These are phyloP conservation scores for Pseudomyrmex sp. DNA, from an alignment of 1,140 invertebrate genomes.

Conservation along the genomic window DNA sequence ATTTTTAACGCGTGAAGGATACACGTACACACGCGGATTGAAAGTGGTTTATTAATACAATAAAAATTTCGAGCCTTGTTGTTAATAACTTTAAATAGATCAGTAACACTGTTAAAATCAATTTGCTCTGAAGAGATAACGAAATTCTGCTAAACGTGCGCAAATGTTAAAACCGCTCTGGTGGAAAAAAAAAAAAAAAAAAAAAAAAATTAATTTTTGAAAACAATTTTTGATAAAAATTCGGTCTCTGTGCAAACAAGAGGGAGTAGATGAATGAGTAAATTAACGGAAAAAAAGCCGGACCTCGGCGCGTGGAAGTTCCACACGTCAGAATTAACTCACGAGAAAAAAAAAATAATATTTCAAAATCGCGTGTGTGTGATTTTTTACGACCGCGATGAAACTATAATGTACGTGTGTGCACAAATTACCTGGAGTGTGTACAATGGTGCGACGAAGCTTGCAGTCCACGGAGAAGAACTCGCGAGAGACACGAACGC, in stretches of 20 bases:
- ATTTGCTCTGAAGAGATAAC: slow-evolving; percentile 39
- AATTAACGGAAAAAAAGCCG: slow-evolving; percentile 43
- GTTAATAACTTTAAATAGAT: slow-evolving; percentile 17
- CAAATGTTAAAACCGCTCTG: slow-evolving; percentile 48
- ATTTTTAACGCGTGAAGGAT: too few relatives aligned
- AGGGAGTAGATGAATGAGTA: slow-evolving; percentile 21
- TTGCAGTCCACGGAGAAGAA: too few relatives aligned
- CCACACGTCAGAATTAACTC: slow-evolving; percentile 1
- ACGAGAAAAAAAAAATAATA: slow-evolving; percentile 15
- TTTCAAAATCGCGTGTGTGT: neutral
- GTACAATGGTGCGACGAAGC: too few relatives aligned
- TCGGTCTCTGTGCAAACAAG: slow-evolving; percentile 17
- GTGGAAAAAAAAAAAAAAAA: slow-evolving; percentile 28
- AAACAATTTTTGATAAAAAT: slow-evolving; percentile 58
- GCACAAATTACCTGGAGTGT: too few relatives aligned
- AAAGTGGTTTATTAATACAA: neutral
- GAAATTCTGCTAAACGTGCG: slow-evolving; percentile 35
- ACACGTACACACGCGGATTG: neutral
- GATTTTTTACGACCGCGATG: too few relatives aligned
- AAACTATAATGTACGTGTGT: too few relatives aligned
- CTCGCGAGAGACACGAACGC: too few relatives aligned
- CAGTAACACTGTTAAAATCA: slow-evolving; percentile 34
- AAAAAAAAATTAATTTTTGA: slow-evolving; percentile 49
- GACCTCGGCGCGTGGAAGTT: neutral
- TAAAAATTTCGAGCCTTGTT: neutral